These are phyloP conservation scores for Euspilapteryx auroguttella DNA, from an alignment of 2,888 invertebrate species.

Conservation along the genomic window DNA sequence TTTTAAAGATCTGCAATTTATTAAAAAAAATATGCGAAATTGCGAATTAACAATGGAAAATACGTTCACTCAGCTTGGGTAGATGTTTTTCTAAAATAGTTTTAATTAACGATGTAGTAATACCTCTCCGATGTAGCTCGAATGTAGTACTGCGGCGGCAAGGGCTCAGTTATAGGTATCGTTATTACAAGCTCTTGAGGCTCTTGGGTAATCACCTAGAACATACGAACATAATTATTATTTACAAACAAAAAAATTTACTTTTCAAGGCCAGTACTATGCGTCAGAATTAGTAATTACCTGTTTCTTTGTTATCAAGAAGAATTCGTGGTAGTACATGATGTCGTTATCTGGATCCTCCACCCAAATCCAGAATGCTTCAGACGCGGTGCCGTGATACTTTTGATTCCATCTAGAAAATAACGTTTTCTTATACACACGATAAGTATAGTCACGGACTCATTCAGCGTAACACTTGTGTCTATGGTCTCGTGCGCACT, in stretches of 20 bases:
- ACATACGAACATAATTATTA: slow-evolving; percentile 14
- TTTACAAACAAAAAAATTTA: too few relatives aligned
- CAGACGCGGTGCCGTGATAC: slow-evolving; percentile 84
- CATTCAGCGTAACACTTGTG: too few relatives aligned
- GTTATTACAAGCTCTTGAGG: slow-evolving; percentile 90
- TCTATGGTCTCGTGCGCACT: too few relatives aligned
- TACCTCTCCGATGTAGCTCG: slow-evolving; percentile 84
- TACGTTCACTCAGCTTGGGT: too few relatives aligned
- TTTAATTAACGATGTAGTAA: too few relatives aligned
- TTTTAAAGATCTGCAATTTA: too few relatives aligned
- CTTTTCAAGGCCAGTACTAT: too few relatives aligned
- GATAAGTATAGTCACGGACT: too few relatives aligned
- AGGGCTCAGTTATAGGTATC: slow-evolving; percentile 88
- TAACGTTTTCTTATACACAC: too few relatives aligned
- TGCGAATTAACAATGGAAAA: too few relatives aligned
- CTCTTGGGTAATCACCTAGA: slow-evolving; percentile 70
- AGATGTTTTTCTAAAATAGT: too few relatives aligned
- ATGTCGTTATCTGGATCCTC: slow-evolving; percentile 93
- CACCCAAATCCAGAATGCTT: slow-evolving; percentile 97
- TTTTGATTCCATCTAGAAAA: slow-evolving; percentile 80
- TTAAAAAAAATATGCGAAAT: too few relatives aligned
- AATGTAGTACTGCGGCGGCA: slow-evolving; percentile 91
- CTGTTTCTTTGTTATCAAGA: slow-evolving; percentile 80
- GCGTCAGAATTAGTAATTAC: slow-evolving; percentile 32
- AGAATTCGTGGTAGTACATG: slow-evolving; percentile 95